A percentile compares a stretch with the other conserved stretches of the same genome.
Conservation (phyloP, 2,797 vertebrate species). For the Alectoris magna region DNA sequence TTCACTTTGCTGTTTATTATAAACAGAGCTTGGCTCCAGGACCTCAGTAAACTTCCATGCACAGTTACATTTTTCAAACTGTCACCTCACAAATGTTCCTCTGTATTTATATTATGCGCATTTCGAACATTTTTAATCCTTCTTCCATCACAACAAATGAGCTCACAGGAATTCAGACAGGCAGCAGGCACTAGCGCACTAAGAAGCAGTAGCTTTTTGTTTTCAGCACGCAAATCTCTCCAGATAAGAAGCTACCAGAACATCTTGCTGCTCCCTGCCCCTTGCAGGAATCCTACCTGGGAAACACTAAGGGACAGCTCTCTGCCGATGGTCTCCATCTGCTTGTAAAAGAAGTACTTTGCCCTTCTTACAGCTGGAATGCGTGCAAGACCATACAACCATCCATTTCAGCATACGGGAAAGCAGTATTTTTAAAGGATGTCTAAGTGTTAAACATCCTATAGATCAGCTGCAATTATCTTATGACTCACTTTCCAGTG, state of each 20-base stretch:
- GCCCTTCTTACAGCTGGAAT: background rate
- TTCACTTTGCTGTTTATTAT: slow-evolving; percentile 42
- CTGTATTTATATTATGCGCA: background rate
- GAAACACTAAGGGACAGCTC: background rate
- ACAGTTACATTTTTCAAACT: slow-evolving; percentile 23
- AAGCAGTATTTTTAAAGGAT: background rate
- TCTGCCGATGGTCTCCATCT: background rate
- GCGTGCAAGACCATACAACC: background rate
- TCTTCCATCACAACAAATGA: background rate
- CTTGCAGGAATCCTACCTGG: background rate
- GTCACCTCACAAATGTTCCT: background rate
- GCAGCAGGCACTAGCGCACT: background rate
- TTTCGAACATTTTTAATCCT: background rate
- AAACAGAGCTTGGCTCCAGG: slow-evolving; percentile 37
- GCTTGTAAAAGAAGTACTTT: background rate
- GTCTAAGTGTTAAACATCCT: background rate
- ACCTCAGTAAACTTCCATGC: background rate
- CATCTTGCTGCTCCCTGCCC: background rate
- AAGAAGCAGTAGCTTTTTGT: background rate
- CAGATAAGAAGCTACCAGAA: background rate
- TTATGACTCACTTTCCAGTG: slow-evolving; percentile 5
- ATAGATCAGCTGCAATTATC: background rate
- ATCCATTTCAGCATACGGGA: background rate
- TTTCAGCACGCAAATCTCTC: background rate
- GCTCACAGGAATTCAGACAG: background rate